Conservation (phyloP, 2,113 vertebrate genomes). For the Pogonocichla stellata region DNA sequence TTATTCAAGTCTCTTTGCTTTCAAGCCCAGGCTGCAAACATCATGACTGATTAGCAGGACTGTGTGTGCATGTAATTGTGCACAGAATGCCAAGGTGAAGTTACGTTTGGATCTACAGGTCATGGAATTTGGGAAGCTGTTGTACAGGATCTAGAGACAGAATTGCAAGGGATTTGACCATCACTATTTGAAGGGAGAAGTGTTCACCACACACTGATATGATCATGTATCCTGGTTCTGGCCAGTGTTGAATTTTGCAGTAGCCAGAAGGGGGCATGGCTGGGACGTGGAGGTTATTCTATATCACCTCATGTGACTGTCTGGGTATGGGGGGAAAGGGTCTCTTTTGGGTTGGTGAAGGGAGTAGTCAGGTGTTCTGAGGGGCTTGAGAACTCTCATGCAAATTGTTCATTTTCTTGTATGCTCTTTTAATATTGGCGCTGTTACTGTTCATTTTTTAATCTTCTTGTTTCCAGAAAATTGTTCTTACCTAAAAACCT, state of each 20-base stretch:
- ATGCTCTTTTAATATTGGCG: not conserved
- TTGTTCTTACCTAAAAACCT: not conserved
- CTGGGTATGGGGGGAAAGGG: not conserved
- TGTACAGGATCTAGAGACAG: not conserved
- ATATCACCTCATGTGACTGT: fast-evolving
- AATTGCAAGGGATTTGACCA: not conserved
- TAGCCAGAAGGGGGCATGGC: not conserved
- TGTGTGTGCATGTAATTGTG: not conserved
- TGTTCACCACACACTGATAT: not conserved
- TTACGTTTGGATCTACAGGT: not conserved
- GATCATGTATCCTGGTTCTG: not conserved
- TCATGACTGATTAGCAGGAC: not conserved
- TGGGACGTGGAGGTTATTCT: not conserved
- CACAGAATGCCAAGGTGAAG: not conserved
- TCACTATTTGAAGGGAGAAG: not conserved
- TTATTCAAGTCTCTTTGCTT: not conserved
- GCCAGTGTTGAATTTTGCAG: not conserved
- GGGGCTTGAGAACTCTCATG: not conserved
- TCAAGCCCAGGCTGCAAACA: not conserved
- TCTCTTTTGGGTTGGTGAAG: not conserved
- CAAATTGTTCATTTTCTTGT: fast-evolving
- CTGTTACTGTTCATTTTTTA: not conserved
- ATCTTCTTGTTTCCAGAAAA: not conserved
- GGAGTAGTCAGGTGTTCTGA: not conserved
- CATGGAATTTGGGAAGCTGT: not conserved